Percentiles rank a stretch among this genome's conserved stretches.
phyloP scores from a whole-genome alignment of 1,140 invertebrate genomes.

The Temnothorax longispinosus region DNA sequence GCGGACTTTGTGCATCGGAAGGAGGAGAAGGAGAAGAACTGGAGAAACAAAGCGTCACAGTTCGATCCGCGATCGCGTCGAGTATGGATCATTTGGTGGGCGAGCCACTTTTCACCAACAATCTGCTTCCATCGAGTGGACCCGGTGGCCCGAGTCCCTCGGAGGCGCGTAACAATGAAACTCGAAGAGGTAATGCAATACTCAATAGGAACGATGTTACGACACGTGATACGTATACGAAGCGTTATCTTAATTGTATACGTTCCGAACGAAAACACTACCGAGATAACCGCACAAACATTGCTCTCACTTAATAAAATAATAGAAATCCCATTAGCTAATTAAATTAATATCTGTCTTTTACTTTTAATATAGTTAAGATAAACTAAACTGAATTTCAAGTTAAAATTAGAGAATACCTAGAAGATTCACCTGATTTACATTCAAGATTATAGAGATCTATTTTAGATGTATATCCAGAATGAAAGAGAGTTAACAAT shows the following conservation, averaged over 20 bases:
- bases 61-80: not conserved
- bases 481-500: not conserved
- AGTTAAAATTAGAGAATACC: not conserved
- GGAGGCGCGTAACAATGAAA: constrained; percentile 10
- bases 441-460: not conserved
- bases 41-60: constrained; percentile 1
- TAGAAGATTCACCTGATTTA: not conserved
- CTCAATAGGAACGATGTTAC: not conserved
- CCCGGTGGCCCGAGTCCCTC: constrained; percentile 52
- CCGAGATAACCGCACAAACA: not conserved
- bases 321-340: not conserved
- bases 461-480: not conserved
- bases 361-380: not conserved
- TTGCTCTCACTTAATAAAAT: not conserved
- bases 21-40: no score
- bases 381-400: not conserved
- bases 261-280: not conserved
- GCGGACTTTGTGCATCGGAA: not conserved
- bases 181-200: constrained; percentile 65
- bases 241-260: not conserved
- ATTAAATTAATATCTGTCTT: not conserved
- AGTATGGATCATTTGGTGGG: constrained; percentile 61
- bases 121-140: constrained; percentile 67
- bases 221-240: not conserved
- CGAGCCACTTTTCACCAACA: constrained; percentile 66